These are phyloP conservation scores for Mantis religiosa DNA, from an alignment of 2,888 invertebrate species.

Conservation along the genomic window DNA sequence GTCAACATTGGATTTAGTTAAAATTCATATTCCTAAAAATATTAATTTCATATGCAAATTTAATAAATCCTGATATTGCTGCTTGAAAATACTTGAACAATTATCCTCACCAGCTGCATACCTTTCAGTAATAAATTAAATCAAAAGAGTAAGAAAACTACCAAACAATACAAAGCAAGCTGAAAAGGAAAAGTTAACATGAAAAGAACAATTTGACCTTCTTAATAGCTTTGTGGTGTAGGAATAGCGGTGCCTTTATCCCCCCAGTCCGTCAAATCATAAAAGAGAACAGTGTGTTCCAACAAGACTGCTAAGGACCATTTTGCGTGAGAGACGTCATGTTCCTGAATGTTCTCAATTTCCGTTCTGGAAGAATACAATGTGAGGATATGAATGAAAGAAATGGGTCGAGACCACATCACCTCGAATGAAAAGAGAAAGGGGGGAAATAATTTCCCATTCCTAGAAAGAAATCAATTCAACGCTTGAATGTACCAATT, in stretches of 20 bases:
- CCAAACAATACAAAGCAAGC: background rate
- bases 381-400: conserved; percentile 2
- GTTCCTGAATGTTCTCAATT: conserved; percentile 3
- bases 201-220: background rate
- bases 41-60: too few species aligned
- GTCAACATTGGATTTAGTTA: too few species aligned
- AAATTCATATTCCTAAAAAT: too few species aligned
- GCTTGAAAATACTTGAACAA: too few species aligned
- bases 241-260: background rate
- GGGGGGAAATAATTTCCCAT: background rate
- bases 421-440: background rate
- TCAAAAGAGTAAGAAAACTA: too few species aligned
- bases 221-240: background rate
- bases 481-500: background rate
- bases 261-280: background rate
- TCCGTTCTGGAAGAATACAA: background rate
- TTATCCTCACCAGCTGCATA: too few species aligned
- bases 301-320: background rate
- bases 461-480: background rate
- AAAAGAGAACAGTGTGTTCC: background rate
- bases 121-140: too few species aligned
- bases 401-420: background rate
- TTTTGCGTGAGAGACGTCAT: conserved; percentile 6
- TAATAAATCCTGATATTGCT: too few species aligned
- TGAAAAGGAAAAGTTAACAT: background rate